Evolutionary conservation across 2,113 vertebrate species (phyloP), one percentile per base, ranked within the genome.

Genomic region (Irena cyanogastra): DNA sequence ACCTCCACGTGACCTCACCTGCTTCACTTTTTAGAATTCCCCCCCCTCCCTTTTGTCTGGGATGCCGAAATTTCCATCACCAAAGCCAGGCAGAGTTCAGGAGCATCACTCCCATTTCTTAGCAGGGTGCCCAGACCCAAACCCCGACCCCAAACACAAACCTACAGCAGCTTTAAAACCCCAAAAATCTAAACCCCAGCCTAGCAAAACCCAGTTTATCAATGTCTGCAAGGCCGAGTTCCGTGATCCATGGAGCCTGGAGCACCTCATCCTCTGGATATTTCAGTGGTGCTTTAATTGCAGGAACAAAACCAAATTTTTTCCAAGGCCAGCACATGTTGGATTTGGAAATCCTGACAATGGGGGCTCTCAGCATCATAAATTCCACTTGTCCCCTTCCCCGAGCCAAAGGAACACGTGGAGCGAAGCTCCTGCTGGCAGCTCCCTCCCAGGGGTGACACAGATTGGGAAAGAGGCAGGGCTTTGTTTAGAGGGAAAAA

Each of bases 1-100:
- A 98, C 98, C 98, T 98, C 97, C 97, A 79, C 90, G 85, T 90
- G 96, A 98, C 98, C 98, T 97, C 95, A 98, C 97, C 97, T 98
- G 96, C 84, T 94, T 93, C 57, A 85, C 84, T 97, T 69, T 37
- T 24, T 13, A 24, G 33, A 9, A 26, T 3, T 42, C 44, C 17
- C 3, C 8, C 10, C 7, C 13, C 22, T 45, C 21, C 35, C 17
- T 82, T 69, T 52, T n/a, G 59, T 87, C 94, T 93, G 82, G 47
- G 87, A 47, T 83, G 96, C 96, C 90, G 42, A 96, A 96, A 97
- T 96, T 97, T 95, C 97, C 95, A 96, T 94, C 98, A 97, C 94
- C 96, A 96, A 93, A 97, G 83, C 97, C 97, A 97, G 71, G 94
- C 21, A 93, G 97, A 98, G 97, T 87, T 98, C 97, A 96, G n/a